phyloP scores from a whole-genome alignment of 2,113 vertebrate species.

The Podarcis muralis region DNA sequence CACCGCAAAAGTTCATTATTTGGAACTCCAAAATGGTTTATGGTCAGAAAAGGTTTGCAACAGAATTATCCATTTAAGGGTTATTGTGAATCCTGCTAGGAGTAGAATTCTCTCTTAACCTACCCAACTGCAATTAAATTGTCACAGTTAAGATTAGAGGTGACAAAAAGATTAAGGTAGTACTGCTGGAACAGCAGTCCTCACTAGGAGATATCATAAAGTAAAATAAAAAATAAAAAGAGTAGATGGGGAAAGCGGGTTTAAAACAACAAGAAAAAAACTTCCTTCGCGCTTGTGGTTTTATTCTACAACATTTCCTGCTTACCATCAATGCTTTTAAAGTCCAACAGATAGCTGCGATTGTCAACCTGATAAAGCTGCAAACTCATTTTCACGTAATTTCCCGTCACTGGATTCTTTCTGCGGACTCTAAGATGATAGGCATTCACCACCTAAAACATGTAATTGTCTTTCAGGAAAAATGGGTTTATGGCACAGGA shows the following conservation, averaged over 20 bases:
- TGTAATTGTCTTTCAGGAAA: slow-evolving; percentile 48
- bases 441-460: slow-evolving; percentile 90
- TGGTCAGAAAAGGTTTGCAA: not conserved
- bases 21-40: not conserved
- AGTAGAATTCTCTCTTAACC: not conserved
- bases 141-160: not conserved
- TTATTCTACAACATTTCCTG: not conserved
- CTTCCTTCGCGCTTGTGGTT: not conserved
- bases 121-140: not conserved
- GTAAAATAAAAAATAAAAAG: rapidly evolving
- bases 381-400: slow-evolving; percentile 96
- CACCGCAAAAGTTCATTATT: not conserved
- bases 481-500: slow-evolving; percentile 16
- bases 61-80: not conserved
- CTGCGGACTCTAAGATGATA: slow-evolving; percentile 93
- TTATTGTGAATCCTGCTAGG: not conserved
- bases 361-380: slow-evolving; percentile 99
- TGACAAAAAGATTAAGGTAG: rapidly evolving
- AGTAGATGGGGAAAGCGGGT: not conserved
- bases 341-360: slow-evolving; percentile 96
- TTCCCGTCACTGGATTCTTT: slow-evolving; percentile 95
- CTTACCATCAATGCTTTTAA: slow-evolving; percentile 98
- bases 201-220: not conserved
- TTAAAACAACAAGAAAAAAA: rapidly evolving
- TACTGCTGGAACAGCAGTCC: not conserved